phyloP scores from a whole-genome alignment of 37 sponge, comb jelly and placozoan species.

The Halichondria panicea region DNA sequence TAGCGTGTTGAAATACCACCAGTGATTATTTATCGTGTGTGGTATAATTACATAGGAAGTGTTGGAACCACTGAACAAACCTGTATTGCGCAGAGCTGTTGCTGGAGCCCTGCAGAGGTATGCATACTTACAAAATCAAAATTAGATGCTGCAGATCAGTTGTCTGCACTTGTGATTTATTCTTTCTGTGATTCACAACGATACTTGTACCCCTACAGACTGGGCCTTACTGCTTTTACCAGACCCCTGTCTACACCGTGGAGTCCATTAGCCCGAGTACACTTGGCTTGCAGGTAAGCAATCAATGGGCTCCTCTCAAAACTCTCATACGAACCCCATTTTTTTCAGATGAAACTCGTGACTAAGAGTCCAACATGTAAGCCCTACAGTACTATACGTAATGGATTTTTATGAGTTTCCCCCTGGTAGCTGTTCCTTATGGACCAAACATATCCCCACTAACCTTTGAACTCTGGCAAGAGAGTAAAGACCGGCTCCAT shows the following conservation, averaged over 20 bases:
- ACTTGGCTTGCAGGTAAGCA: conserved; percentile 47
- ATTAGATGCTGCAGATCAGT: neutral
- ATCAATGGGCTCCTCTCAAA: neutral
- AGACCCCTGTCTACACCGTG: conserved; percentile 39
- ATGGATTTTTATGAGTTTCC: neutral
- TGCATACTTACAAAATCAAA: neutral
- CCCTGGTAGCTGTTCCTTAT: conserved; percentile 25
- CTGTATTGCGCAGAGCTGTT: conserved; percentile 66
- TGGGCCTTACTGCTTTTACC: conserved; percentile 48
- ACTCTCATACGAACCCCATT: neutral
- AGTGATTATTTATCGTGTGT: neutral
- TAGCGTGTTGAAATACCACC: neutral
- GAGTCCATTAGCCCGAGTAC: conserved; percentile 3
- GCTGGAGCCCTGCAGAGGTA: conserved; percentile 62
- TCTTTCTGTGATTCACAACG: neutral
- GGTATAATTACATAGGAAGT: neutral
- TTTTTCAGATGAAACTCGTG: too few relatives aligned
- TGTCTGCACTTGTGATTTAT: neutral
- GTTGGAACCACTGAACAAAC: conserved; percentile 49
- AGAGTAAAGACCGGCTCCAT: conserved; percentile 68
- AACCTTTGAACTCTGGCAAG: conserved; percentile 35
- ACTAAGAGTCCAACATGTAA: too few relatives aligned
- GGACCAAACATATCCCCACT: conserved; percentile 65
- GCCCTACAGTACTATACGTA: neutral
- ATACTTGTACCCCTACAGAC: neutral